phyloP scores from a whole-genome alignment of 2,113 vertebrate genomes.

The rat (Rattus norvegicus) region GRCr8 NC_086026.1:84562001-84562500 shows the following conservation, averaged over 20 bases:
- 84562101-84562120: neutral
- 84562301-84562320: neutral
- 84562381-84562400: neutral
- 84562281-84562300: neutral
- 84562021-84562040: slow-evolving; percentile 95
- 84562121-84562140: neutral
- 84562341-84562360: neutral
- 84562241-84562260: neutral
- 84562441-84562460: neutral
- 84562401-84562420: neutral
- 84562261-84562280: neutral
- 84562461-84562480: neutral
- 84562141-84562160: neutral
- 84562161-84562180: neutral
- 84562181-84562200: no score
- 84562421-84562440: neutral
- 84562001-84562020: slow-evolving; percentile 95
- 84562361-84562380: neutral
- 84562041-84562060: slow-evolving; percentile 97
- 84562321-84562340: neutral
- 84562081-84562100: slow-evolving; percentile 84
- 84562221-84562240: neutral
- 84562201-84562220: neutral
- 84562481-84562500: neutral
- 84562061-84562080: slow-evolving; percentile 98